Conservation (phyloP, 2,113 vertebrate species). For the Peromyscus maniculatus region DNA sequence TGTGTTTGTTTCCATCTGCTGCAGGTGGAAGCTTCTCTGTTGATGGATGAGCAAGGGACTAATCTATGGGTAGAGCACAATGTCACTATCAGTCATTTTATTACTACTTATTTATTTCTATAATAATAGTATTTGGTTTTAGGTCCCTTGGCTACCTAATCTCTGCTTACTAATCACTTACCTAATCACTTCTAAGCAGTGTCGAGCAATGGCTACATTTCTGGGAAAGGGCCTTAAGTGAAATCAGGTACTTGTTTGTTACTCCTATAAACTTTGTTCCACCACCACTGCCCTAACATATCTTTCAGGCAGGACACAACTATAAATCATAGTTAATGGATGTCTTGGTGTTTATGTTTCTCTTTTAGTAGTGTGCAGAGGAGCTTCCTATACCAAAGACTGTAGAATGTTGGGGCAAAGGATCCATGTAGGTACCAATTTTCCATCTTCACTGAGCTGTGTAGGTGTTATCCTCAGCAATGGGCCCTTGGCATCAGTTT, state of each 20-base stretch:
- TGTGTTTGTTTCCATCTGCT: not conserved
- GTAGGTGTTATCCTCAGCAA: not conserved
- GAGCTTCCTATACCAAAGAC: not conserved
- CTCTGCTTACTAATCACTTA: too few relatives aligned
- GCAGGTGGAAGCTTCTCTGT: not conserved
- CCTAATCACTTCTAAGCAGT: not conserved
- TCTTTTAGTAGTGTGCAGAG: not conserved
- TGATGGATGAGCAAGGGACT: not conserved
- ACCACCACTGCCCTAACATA: not conserved
- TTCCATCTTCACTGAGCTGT: not conserved
- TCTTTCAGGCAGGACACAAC: not conserved
- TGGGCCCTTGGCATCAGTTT: not conserved
- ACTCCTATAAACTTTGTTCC: not conserved
- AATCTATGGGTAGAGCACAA: not conserved
- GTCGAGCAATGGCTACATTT: accelerated
- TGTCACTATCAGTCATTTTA: not conserved
- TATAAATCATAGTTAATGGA: not conserved
- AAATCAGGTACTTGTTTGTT: not conserved
- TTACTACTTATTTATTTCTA: not conserved
- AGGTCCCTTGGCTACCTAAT: not conserved
- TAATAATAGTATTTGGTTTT: not conserved
- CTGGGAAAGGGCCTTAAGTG: not conserved
- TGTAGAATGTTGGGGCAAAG: not conserved
- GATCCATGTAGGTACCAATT: not conserved
- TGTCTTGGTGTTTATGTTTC: not conserved